Evolutionary conservation across 2,888 invertebrate species (phyloP).

Genomic region (Artemia sp.): DNA sequence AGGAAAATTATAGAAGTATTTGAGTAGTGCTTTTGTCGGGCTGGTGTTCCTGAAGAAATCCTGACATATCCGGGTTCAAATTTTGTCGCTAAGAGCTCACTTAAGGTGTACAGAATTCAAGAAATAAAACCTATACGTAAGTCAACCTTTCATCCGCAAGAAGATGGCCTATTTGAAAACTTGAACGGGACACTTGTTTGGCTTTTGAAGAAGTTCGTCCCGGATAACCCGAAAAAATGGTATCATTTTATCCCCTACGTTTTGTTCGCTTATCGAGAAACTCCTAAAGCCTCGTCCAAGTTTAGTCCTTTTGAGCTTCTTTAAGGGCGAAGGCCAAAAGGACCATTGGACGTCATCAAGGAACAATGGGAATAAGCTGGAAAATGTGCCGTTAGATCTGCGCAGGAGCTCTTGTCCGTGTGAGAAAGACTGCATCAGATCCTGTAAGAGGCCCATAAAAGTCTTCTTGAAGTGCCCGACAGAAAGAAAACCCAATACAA

Average conservation of each 20-base stretch:
- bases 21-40: no score
- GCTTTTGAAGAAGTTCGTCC: no score
- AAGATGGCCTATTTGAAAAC: slow-evolving; percentile 14
- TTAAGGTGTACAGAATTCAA: neutral
- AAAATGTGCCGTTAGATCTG: no score
- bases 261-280: no score
- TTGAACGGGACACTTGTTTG: no score
- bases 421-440: no score
- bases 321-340: neutral
- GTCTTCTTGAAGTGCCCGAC: no score
- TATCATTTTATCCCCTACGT: neutral
- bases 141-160: neutral
- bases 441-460: no score
- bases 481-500: no score
- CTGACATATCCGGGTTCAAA: slow-evolving; percentile 17
- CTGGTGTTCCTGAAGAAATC: slow-evolving; percentile 16
- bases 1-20: no score
- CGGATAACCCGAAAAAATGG: neutral
- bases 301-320: neutral
- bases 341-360: neutral
- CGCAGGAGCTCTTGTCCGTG: no score
- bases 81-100: neutral
- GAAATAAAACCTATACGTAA: slow-evolving; percentile 14
- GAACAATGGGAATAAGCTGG: neutral
- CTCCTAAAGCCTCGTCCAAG: neutral